These are phyloP conservation scores for Myrmophylax atrothorax DNA, from an alignment of 2,113 vertebrate genomes.

Conservation along the genomic window DNA sequence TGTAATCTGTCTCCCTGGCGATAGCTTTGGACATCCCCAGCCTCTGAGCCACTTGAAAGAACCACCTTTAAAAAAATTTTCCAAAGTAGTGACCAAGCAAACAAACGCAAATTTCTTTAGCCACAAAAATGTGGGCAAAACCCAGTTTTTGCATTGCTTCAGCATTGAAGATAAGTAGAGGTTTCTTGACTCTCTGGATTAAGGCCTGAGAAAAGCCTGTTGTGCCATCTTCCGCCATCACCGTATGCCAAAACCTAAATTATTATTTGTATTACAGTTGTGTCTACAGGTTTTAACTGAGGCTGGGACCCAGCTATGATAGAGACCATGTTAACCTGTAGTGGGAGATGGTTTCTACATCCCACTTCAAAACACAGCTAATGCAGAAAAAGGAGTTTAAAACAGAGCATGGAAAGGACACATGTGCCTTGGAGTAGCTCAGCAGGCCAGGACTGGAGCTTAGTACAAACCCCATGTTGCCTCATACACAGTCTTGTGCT, in stretches of 20 bases:
- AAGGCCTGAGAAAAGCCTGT: not conserved
- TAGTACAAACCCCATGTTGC: not conserved
- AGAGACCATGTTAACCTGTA: not conserved
- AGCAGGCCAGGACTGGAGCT: not conserved
- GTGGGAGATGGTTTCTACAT: not conserved
- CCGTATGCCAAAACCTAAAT: constrained; percentile 5
- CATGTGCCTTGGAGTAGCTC: not conserved
- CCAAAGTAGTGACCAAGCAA: constrained; percentile 46
- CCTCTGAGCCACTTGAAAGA: constrained; percentile 50
- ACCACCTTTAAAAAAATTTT: not conserved
- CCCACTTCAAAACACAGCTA: not conserved
- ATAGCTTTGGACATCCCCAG: not conserved
- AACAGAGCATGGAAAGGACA: not conserved
- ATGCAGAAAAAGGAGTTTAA: not conserved
- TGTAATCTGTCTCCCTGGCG: constrained; percentile 4
- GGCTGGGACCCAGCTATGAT: not conserved
- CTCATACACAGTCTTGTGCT: not conserved
- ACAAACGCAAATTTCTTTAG: constrained; percentile 13
- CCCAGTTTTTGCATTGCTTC: not conserved
- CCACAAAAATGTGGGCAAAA: constrained; percentile 50
- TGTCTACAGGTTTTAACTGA: not conserved
- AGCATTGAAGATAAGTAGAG: not conserved
- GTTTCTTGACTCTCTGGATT: constrained; percentile 5
- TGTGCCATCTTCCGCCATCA: not conserved
- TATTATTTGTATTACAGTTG: constrained; percentile 11